A percentile compares a stretch with the other conserved stretches of the same genome.
Conservation (phyloP, 2,888 invertebrate species). For the Dicranocentrus wangi region DNA sequence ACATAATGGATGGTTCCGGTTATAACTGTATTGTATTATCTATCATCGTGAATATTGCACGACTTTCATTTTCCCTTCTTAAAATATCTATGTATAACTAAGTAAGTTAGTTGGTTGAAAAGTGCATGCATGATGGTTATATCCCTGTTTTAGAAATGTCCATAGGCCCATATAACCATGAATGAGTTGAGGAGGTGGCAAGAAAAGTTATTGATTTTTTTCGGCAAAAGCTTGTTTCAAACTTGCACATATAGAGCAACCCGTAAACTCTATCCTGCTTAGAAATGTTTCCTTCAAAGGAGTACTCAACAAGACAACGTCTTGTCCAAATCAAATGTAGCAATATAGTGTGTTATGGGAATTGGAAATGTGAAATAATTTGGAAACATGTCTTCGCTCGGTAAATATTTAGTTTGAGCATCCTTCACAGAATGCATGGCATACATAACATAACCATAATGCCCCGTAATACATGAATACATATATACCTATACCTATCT, state of each 20-base stretch:
- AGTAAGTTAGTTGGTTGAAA: background rate
- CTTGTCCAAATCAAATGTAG: slow-evolving; percentile 6
- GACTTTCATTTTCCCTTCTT: background rate
- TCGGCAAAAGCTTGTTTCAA: slow-evolving; percentile 15
- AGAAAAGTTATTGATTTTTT: slow-evolving; percentile 41
- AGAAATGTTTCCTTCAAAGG: too few relatives aligned
- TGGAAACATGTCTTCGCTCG: slow-evolving; percentile 20
- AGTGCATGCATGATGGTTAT: background rate
- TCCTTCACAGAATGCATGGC: background rate
- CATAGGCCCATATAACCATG: background rate
- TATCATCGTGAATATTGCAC: background rate
- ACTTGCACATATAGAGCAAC: slow-evolving; percentile 3
- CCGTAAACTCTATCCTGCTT: background rate
- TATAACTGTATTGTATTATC: background rate
- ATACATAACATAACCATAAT: background rate
- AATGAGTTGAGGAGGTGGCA: slow-evolving; percentile 13
- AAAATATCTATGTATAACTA: background rate
- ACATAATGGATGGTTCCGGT: background rate
- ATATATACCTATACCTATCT: background rate
- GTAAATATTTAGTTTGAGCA: slow-evolving; percentile 31
- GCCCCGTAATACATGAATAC: background rate
- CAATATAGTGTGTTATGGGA: too few relatives aligned
- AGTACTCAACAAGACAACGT: slow-evolving; percentile 16
- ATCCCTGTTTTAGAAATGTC: background rate
- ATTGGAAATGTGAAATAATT: slow-evolving; percentile 43